Evolutionary conservation across 2,113 vertebrate species (phyloP), one percentile per base, ranked within the genome.

Genomic region (Pelecanoides urinatrix): DNA sequence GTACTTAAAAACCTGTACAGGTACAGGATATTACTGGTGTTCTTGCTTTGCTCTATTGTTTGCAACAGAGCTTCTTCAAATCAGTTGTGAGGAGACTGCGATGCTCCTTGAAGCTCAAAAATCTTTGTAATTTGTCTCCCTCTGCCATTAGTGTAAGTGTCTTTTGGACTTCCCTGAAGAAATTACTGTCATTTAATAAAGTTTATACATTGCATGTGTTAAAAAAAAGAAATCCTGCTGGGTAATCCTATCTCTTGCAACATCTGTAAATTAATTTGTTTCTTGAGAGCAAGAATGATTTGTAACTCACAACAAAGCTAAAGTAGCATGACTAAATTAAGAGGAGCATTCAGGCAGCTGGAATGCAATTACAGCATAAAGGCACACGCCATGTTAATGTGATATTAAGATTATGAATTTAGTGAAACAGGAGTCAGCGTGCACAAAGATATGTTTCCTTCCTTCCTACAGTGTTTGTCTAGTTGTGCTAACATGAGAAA

Each of bases 241-340:
- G 22, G 68, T 83, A 63, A 88, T 75, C 84, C 67, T 94, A 53
- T 93, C 89, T 90, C 84, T 65, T 94, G 71, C 84, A 95, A 77
- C 78, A 94, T 96, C 89, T 86, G 49, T 65, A 96, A 90, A 95
- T 86, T 92, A 91, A 92, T 94, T 96, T 96, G 63, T 76, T 96
- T 95, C 78, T 77, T 92, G 89, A 95, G 62, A 91, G n/a, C 36
- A 87, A 70, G 80, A 91, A 81, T 90, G 80, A 94, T 91, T 92
- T 88, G 61, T 95, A 95, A 56, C 76, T 91, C 83, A 77, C 86
- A 91, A 59, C 73, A 65, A 91, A 95, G 76, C 83, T 85, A 13
- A 94, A 91, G 89, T 86, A 91, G 86, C 74, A 26, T 73, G 87
- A 91, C 78, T 75, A 70, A 93, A 96, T 96, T 92, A 95, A 88